Conservation (phyloP, 2,888 invertebrate species). For the Periphyllus acericola region DNA sequence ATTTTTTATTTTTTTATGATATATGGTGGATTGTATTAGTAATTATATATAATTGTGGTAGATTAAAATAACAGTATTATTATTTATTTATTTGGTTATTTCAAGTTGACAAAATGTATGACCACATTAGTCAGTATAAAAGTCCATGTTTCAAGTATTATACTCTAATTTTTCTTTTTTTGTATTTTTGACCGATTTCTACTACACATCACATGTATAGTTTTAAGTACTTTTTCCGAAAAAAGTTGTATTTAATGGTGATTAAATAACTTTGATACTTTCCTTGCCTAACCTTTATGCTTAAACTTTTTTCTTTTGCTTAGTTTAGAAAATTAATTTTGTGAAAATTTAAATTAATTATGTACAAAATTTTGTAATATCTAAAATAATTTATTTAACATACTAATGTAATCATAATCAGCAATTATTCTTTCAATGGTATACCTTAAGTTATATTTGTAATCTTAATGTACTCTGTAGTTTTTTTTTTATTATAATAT, state of each 20-base stretch:
- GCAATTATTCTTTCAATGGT: not conserved
- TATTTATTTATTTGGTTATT: conserved; percentile 19
- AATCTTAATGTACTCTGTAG: conserved; percentile 12
- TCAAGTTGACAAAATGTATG: conserved; percentile 34
- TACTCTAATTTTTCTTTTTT: not conserved
- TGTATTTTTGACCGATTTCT: conserved; percentile 18
- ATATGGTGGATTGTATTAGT: not conserved
- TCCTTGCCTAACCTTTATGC: conserved; percentile 25
- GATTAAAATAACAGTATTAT: conserved; percentile 22
- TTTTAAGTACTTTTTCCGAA: not conserved
- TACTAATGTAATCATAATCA: conserved; percentile 3
- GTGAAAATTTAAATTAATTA: not conserved
- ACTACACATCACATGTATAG: not conserved
- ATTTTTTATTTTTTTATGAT: conserved; percentile 24
- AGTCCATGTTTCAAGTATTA: conserved; percentile 4
- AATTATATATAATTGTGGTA: conserved; percentile 4
- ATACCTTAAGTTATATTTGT: conserved; percentile 17
- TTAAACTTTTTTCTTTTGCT: conserved; percentile 30
- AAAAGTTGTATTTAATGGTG: not conserved
- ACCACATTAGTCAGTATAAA: not conserved
- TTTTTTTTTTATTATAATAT: conserved; percentile 13
- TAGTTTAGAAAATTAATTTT: conserved; percentile 3
- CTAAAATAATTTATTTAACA: not conserved
- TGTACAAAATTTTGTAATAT: not conserved
- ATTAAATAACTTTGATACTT: conserved; percentile 19